phyloP scores from a whole-genome alignment of 2,888 invertebrate genomes.

The Pharmacophagus antenor region DNA sequence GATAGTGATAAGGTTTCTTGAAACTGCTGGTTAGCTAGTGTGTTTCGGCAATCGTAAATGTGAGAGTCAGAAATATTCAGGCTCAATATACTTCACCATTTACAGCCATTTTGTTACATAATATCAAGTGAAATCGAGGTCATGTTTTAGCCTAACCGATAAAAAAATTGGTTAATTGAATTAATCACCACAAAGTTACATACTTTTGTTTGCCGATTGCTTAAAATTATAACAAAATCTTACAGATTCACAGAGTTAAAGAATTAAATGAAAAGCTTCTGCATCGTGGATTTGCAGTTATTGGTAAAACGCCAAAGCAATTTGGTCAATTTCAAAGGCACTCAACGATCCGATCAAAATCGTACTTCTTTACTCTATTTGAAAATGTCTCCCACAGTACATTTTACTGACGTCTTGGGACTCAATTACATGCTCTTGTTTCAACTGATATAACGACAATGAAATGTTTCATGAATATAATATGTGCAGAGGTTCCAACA shows the following conservation, averaged over 20 bases:
- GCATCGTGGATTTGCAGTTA: slow-evolving; percentile 20
- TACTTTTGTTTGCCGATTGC: background rate
- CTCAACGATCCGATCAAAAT: slow-evolving; percentile 17
- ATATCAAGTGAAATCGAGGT: no score
- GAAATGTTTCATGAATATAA: slow-evolving; percentile 11
- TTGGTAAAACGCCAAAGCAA: slow-evolving; percentile 24
- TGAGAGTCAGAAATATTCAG: no score
- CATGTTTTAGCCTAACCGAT: no score
- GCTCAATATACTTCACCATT: no score
- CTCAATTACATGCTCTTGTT: slow-evolving; percentile 1
- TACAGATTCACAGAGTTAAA: background rate
- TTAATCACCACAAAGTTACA: no score
- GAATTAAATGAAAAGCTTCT: background rate
- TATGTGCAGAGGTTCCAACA: slow-evolving; percentile 5
- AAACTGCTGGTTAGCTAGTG: no score
- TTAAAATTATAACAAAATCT: background rate
- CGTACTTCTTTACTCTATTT: slow-evolving; percentile 12
- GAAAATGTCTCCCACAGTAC: slow-evolving; percentile 4
- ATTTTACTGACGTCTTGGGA: background rate
- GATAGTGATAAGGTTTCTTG: no score
- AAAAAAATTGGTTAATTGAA: no score
- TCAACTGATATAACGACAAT: background rate
- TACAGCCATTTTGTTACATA: no score
- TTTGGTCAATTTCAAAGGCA: slow-evolving; percentile 17
- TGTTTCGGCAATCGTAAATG: no score